Percentiles rank a stretch among this genome's conserved stretches.
Conservation (phyloP, 2,797 vertebrate genomes). For the Hyperoplus lanceolatus region DNA sequence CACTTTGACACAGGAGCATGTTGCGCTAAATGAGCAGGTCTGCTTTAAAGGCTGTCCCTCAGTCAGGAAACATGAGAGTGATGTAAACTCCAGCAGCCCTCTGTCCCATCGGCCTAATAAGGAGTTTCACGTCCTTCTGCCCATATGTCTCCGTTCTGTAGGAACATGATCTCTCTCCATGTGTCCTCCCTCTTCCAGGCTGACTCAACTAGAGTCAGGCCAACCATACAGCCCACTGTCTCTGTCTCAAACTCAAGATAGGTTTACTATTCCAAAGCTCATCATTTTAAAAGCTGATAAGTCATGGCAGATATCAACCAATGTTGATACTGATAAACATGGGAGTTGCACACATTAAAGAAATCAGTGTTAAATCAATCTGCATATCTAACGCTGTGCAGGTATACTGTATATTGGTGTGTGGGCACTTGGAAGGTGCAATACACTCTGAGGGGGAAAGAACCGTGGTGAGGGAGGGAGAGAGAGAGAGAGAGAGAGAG, state of each 20-base stretch:
- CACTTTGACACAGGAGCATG: slow-evolving; percentile 2
- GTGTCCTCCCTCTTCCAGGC: slow-evolving; percentile 7
- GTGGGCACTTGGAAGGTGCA: slow-evolving; percentile 45
- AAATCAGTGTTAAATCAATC: slow-evolving; percentile 7
- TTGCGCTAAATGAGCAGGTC: neutral
- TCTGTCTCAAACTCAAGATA: neutral
- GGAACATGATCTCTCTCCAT: slow-evolving; percentile 26
- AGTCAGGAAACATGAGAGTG: slow-evolving; percentile 38
- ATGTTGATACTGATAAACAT: neutral
- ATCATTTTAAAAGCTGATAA: too few species aligned
- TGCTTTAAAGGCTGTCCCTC: neutral
- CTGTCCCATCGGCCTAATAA: slow-evolving; percentile 40
- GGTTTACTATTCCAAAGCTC: too few species aligned
- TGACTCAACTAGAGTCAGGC: neutral
- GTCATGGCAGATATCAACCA: neutral
- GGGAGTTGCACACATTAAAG: neutral
- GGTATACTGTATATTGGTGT: slow-evolving; percentile 7
- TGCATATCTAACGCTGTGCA: neutral
- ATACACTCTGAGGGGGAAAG: neutral
- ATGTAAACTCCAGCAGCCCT: slow-evolving; percentile 27
- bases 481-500: slow-evolving; percentile 16
- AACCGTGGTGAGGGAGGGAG: slow-evolving; percentile 45
- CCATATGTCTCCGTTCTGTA: slow-evolving; percentile 33
- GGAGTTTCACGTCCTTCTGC: slow-evolving; percentile 36
- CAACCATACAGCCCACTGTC: neutral